Evolutionary conservation across 2,888 invertebrate genomes (phyloP).

Genomic region (Philopedon plagiatum): DNA sequence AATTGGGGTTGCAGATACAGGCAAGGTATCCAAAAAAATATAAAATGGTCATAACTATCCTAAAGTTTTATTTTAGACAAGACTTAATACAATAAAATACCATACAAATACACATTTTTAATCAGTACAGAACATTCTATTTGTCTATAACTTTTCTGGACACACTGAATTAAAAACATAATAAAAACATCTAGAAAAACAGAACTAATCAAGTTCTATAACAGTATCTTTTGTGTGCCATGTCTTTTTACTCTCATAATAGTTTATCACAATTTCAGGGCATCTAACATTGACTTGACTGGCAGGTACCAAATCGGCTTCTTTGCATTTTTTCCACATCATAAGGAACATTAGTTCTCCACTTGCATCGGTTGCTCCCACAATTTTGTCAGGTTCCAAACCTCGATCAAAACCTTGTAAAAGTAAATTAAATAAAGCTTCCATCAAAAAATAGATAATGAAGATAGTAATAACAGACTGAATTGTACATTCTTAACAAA

Average conservation of each 20-base stretch:
- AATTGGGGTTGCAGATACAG: too few species aligned
- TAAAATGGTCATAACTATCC: too few species aligned
- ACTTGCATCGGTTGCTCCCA: slow-evolving; percentile 91
- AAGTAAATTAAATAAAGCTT: neutral
- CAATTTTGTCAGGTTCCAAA: slow-evolving; percentile 86
- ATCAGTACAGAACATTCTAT: slow-evolving; percentile 7
- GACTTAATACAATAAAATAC: too few species aligned
- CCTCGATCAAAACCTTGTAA: slow-evolving; percentile 60
- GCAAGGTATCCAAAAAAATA: too few species aligned
- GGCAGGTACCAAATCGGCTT: slow-evolving; percentile 77
- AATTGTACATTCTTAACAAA: too few species aligned
- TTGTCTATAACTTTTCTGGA: neutral
- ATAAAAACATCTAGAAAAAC: neutral
- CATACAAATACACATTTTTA: slow-evolving; percentile 18
- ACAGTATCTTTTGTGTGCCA: slow-evolving; percentile 63
- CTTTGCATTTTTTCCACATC: slow-evolving; percentile 83
- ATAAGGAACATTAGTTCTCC: slow-evolving; percentile 92
- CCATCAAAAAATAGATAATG: too few species aligned
- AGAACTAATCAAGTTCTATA: slow-evolving; percentile 61
- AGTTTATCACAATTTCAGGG: slow-evolving; percentile 76
- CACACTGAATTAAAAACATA: neutral
- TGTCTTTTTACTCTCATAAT: slow-evolving; percentile 73
- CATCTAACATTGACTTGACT: slow-evolving; percentile 74
- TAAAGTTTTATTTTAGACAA: too few species aligned
- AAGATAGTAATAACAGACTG: too few species aligned